Base-by-base conservation (phyloP, 2,888 invertebrate species). In the Conops quadrifasciatus region DNA sequence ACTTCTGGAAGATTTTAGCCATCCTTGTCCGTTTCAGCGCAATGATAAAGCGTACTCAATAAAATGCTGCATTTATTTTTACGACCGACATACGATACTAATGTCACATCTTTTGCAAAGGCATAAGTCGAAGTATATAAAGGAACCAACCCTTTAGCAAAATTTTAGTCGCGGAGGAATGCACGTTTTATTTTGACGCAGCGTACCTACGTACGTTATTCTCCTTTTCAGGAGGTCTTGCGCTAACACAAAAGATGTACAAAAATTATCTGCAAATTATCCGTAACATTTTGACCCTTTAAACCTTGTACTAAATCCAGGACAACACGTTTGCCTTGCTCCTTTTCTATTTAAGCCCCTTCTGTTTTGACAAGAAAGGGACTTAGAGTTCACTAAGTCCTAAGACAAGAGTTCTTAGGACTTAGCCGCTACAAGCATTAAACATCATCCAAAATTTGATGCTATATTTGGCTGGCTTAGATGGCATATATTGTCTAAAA, bases 271-370 rank as follows among this genome's bases (percentile, higher is more conserved):
- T 16, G 53, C n/a, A n/a, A n/a, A n/a, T n/a, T n/a, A n/a, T n/a
- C 53, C 53, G 19, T 53, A 59, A 59, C 16, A 59, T 59, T 36
- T 59, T 36, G 30, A 28, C 28, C 36, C 4, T 36, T 30, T 9
- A 59, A 59, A 28, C 59, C 30, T 59, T 59, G n/a, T n/a, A 36
- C 16, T 36, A 59, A 59, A 36, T 59, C 59, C 59, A 59, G 19
- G 16, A 30, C 16, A 59, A 59, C 36, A 11, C 13, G 36, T 59
- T n/a, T 28, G 4, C 59, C 36, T 59, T 59, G 59, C 28, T 59
- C 36, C 36, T 60, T 60, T 36, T 60, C 60, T 36, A 60, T 13
- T 60, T 5, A 30, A 60, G 19, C 3, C 9, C 58, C 24, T 58
- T 60, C 60, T n/a, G 30, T 5, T n/a, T 60, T 59, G 13, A 30